Conservation (phyloP, 1,140 invertebrate species). For the Drosophila pseudoobscura region DNA sequence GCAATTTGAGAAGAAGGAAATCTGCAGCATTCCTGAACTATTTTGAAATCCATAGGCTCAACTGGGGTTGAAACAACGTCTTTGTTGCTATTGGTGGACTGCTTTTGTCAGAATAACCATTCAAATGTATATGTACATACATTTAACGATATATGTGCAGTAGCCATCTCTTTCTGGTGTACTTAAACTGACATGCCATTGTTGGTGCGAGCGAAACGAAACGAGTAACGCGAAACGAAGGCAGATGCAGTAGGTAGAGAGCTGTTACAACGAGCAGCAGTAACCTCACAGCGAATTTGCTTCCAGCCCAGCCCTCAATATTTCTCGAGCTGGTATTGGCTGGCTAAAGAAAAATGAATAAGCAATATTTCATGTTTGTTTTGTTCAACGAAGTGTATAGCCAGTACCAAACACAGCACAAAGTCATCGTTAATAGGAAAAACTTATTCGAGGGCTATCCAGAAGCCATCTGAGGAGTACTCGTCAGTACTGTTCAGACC, state of each 20-base stretch:
- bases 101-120: conserved; percentile 15
- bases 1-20: conserved; percentile 52
- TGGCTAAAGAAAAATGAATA: conserved; percentile 62
- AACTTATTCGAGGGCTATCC: conserved; percentile 84
- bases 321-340: conserved; percentile 56
- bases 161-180: conserved; percentile 36
- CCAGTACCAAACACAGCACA: conserved; percentile 76
- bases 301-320: conserved; percentile 41
- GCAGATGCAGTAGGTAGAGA: conserved; percentile 24
- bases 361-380: conserved; percentile 79
- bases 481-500: conserved; percentile 84
- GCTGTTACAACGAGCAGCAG: conserved; percentile 24
- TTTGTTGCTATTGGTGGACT: conserved; percentile 49
- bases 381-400: conserved; percentile 77
- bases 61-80: conserved; percentile 52
- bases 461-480: conserved; percentile 84
- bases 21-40: conserved; percentile 60
- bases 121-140: conserved; percentile 16
- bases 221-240: conserved; percentile 21
- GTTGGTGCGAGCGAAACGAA: conserved; percentile 35
- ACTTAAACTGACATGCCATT: neutral
- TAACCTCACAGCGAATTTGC: conserved; percentile 20
- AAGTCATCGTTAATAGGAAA: conserved; percentile 82
- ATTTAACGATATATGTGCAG: conserved; percentile 12
- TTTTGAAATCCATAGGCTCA: conserved; percentile 43